A percentile compares a stretch with the other conserved stretches of the same genome.
Evolutionary conservation across 2,797 vertebrate genomes (phyloP).

Genomic region (Valencia hispanica): DNA sequence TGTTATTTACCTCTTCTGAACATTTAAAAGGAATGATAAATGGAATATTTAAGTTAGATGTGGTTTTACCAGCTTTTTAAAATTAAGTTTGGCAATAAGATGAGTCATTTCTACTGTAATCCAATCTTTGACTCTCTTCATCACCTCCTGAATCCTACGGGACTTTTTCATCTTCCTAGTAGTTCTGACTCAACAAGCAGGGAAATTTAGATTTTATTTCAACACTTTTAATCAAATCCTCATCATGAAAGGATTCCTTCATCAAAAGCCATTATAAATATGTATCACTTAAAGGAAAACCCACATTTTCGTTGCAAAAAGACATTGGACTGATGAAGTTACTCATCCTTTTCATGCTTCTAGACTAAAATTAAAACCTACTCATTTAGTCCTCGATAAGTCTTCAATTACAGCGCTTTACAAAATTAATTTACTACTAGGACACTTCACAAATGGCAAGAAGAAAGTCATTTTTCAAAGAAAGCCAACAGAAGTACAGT

Average conservation of each 20-base stretch:
- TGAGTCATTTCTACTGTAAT: slow-evolving; percentile 19
- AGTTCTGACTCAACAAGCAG: slow-evolving; percentile 21
- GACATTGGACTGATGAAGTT: background rate
- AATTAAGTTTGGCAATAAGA: slow-evolving; percentile 10
- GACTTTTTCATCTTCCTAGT: slow-evolving; percentile 22
- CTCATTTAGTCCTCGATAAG: background rate
- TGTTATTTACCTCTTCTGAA: slow-evolving; percentile 5
- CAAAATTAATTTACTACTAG: background rate
- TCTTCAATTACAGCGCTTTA: background rate
- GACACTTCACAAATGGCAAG: background rate
- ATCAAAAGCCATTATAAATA: slow-evolving; percentile 1
- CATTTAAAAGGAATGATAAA: background rate
- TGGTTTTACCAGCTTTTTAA: background rate
- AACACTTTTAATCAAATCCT: slow-evolving; percentile 19
- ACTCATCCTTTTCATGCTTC: background rate
- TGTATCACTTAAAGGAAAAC: background rate
- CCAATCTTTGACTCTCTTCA: slow-evolving; percentile 16
- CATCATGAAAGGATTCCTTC: slow-evolving; percentile 12
- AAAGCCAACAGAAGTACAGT: no score
- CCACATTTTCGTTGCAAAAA: background rate
- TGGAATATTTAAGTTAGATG: background rate
- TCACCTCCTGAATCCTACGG: slow-evolving; percentile 15
- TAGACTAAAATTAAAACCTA: background rate
- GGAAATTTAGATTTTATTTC: slow-evolving; percentile 7
- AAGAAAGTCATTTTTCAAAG: background rate